These are phyloP conservation scores for Pomatostomus ruficeps DNA, from an alignment of 2,113 vertebrate species.

Conservation along the genomic window DNA sequence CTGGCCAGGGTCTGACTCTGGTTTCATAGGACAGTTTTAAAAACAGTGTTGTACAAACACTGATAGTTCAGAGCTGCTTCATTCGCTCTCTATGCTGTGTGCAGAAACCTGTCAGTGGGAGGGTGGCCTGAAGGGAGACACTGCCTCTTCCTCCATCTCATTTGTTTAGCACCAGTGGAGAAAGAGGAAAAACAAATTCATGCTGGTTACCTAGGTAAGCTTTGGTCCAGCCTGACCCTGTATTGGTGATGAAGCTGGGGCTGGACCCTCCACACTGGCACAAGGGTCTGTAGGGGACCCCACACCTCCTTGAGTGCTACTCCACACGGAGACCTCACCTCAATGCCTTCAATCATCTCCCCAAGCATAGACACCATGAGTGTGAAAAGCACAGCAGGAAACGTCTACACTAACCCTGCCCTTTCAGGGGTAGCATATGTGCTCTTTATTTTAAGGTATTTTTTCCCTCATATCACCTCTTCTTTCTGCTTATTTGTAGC, in stretches of 20 bases:
- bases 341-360: background rate
- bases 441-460: background rate
- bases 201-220: background rate
- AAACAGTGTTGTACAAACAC: background rate
- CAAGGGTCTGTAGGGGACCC: background rate
- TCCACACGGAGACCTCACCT: background rate
- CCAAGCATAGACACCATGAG: fast-evolving
- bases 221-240: background rate
- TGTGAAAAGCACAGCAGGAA: background rate
- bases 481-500: background rate
- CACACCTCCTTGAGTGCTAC: background rate
- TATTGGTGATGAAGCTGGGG: fast-evolving
- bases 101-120: background rate
- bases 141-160: background rate
- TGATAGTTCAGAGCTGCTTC: background rate
- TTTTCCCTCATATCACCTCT: background rate
- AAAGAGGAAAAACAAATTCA: background rate
- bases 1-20: background rate
- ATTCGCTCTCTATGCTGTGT: background rate
- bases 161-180: background rate
- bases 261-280: background rate
- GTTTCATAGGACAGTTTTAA: background rate
- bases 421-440: background rate
- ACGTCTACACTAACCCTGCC: background rate
- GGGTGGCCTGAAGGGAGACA: background rate